phyloP scores from a whole-genome alignment of 2,888 invertebrate species.

The Epicampocera succincta region DNA sequence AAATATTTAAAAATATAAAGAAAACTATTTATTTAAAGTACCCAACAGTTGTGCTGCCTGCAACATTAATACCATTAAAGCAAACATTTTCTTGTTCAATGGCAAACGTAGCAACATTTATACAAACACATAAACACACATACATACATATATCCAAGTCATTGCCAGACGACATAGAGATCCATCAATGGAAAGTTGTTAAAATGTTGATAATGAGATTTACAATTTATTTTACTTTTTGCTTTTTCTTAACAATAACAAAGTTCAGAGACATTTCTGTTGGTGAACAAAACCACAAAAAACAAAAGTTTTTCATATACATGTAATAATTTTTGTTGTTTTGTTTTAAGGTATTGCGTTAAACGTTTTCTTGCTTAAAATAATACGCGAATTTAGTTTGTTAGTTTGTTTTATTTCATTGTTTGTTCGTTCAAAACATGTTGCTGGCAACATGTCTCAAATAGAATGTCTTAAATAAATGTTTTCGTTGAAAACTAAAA shows the following conservation, averaged over 20 bases:
- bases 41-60: constrained; percentile 4
- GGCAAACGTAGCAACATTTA: neutral
- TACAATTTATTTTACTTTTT: constrained; percentile 50
- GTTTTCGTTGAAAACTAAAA: too few species aligned
- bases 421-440: too few species aligned
- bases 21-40: constrained; percentile 61
- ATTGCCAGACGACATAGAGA: constrained; percentile 54
- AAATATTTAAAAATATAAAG: constrained; percentile 48
- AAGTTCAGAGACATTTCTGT: constrained; percentile 55
- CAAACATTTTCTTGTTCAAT: neutral
- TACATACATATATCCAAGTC: constrained; percentile 36
- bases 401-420: too few species aligned
- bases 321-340: too few species aligned
- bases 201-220: constrained; percentile 66
- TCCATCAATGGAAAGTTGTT: constrained; percentile 67
- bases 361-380: neutral
- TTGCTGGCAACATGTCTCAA: too few species aligned
- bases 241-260: constrained; percentile 28
- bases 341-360: constrained; percentile 5
- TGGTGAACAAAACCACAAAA: constrained; percentile 6
- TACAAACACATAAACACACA: neutral
- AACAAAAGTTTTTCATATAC: constrained; percentile 8
- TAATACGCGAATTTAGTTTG: too few species aligned
- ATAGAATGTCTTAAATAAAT: too few species aligned
- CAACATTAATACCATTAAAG: constrained; percentile 36